These are phyloP conservation scores for Anguilla rostrata DNA, from an alignment of 2,113 vertebrate genomes.

Conservation along the genomic window DNA sequence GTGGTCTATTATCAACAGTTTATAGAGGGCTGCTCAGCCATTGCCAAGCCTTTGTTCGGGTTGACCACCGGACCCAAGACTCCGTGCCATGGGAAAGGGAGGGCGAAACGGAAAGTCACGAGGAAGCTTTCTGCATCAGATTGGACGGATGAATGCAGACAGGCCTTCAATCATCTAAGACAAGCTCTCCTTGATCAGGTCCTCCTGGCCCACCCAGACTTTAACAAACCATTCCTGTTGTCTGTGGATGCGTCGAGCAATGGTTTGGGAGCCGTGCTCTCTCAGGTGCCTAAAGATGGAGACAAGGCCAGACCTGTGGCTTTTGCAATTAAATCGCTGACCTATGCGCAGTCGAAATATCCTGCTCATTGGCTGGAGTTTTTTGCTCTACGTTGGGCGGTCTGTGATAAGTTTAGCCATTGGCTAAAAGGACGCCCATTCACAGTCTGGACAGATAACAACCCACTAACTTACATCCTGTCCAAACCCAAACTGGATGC, in stretches of 20 bases:
- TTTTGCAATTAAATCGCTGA: constrained; percentile 7
- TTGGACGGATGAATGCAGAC: too few species aligned
- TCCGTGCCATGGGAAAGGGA: too few species aligned
- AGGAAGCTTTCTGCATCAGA: too few species aligned
- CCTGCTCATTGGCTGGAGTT: constrained; percentile 17
- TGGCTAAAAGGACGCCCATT: constrained; percentile 16
- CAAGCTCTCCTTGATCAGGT: not conserved
- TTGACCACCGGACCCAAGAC: too few species aligned
- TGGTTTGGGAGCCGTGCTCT: constrained; percentile 1
- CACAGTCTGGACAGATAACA: constrained; percentile 5
- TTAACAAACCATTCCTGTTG: constrained; percentile 9
- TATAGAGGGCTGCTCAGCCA: too few species aligned
- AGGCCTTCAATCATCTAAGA: not conserved
- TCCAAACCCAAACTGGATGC: constrained; percentile 9
- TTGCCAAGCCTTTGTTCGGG: too few species aligned
- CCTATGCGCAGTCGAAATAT: constrained; percentile 1
- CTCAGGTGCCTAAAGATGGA: not conserved
- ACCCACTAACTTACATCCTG: constrained; percentile 14
- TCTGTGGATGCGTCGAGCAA: constrained; percentile 1
- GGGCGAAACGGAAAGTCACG: too few species aligned
- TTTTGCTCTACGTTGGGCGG: constrained; percentile 2
- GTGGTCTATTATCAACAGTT: too few species aligned
- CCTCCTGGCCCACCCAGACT: constrained; percentile 20
- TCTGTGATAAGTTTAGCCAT: constrained; percentile 22
- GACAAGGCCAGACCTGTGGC: not conserved